These are phyloP conservation scores for Clamator glandarius DNA, from an alignment of 2,797 vertebrate genomes.

Conservation along the genomic window DNA sequence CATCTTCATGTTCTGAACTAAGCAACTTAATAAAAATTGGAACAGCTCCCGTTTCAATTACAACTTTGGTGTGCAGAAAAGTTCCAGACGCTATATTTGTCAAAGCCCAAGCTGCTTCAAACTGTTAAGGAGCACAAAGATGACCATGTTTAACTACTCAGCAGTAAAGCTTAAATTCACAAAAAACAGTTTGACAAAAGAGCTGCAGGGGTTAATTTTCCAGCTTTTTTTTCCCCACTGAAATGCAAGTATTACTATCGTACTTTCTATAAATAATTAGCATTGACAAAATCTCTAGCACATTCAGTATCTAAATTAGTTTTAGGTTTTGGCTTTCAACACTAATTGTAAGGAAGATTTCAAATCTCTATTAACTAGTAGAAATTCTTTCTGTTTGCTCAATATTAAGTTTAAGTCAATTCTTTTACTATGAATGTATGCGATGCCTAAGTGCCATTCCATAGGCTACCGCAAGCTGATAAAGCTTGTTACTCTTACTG, in stretches of 20 bases:
- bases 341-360: not conserved
- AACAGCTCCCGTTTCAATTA: constrained; percentile 95
- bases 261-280: not conserved
- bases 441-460: not conserved
- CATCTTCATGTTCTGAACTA: constrained; percentile 94
- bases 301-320: not conserved
- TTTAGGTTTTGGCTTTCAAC: not conserved
- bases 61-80: constrained; percentile 94
- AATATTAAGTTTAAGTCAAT: not conserved
- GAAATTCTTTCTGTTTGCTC: not conserved
- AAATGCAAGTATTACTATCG: not conserved
- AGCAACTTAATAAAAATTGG: constrained; percentile 97
- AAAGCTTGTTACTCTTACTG: not conserved
- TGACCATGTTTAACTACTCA: not conserved
- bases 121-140: constrained; percentile 76
- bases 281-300: not conserved
- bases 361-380: not conserved
- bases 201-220: not conserved
- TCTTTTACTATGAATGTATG: not conserved
- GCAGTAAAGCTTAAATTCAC: not conserved
- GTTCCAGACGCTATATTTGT: constrained; percentile 98
- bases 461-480: not conserved
- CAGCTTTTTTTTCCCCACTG: not conserved
- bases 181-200: not conserved
- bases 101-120: constrained; percentile 97